phyloP scores from a whole-genome alignment of 2,888 invertebrate genomes.

The Leptura quadrifasciata region DNA sequence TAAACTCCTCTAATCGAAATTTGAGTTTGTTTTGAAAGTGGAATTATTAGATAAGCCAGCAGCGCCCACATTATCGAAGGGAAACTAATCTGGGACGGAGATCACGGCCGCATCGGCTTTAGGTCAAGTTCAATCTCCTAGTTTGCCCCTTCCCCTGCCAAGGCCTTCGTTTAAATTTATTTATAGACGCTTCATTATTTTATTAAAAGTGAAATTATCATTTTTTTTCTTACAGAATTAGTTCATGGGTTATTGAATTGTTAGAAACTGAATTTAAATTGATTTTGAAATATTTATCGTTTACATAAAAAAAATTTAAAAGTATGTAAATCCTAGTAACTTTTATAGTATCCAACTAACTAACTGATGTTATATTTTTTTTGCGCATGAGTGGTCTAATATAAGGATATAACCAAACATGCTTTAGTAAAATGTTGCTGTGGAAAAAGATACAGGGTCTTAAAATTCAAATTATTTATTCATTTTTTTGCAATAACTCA shows the following conservation, averaged over 20 bases:
- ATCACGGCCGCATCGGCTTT: constrained; percentile 41
- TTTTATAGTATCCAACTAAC: no score
- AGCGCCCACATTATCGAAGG: constrained; percentile 35
- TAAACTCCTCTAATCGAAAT: neutral
- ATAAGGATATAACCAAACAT: no score
- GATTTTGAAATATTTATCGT: neutral
- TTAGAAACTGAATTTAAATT: neutral
- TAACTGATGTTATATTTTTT: no score
- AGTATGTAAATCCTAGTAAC: no score
- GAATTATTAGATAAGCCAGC: constrained; percentile 29
- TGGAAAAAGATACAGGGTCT: no score
- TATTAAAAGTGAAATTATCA: neutral
- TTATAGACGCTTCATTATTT: constrained; percentile 24
- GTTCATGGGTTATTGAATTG: neutral
- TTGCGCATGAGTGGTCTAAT: no score
- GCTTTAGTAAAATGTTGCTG: no score
- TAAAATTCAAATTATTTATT: no score
- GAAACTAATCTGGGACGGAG: constrained; percentile 47
- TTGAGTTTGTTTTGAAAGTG: constrained; percentile 19
- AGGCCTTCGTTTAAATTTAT: constrained; percentile 28
- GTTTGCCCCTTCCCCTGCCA: constrained; percentile 21
- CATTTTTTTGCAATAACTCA: no score
- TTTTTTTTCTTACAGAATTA: neutral
- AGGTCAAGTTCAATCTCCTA: constrained; percentile 48
- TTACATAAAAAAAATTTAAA: no score